phyloP scores from a whole-genome alignment of 2,888 invertebrate species.

The Choreutis nemorana region DNA sequence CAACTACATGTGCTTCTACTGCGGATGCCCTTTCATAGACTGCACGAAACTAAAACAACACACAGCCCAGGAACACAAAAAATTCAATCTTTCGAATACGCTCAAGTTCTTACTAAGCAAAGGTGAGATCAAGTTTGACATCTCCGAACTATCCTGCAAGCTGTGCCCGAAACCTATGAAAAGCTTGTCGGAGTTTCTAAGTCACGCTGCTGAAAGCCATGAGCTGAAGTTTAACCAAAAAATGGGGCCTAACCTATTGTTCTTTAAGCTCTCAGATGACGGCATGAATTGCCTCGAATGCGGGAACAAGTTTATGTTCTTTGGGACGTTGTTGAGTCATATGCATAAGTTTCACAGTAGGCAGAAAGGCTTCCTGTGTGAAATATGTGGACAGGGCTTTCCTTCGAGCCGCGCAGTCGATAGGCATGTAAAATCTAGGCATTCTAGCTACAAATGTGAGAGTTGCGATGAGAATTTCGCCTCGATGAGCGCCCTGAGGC shows the following conservation, averaged over 20 bases:
- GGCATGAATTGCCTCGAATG: slow-evolving; percentile 29
- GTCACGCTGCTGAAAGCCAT: slow-evolving; percentile 20
- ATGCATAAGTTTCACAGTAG: slow-evolving; percentile 25
- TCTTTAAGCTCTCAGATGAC: slow-evolving; percentile 25
- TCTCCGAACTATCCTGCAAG: slow-evolving; percentile 26
- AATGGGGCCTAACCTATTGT: slow-evolving; percentile 15
- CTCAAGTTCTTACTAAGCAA: slow-evolving; percentile 13
- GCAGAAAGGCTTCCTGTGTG: slow-evolving; percentile 24
- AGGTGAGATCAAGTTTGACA: slow-evolving; percentile 24
- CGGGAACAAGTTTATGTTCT: slow-evolving; percentile 26
- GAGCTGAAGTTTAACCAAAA: slow-evolving; percentile 14
- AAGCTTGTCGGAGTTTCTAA: slow-evolving; percentile 20
- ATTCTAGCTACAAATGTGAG: slow-evolving; percentile 17
- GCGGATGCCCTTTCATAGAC: slow-evolving; percentile 22
- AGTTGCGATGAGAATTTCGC: slow-evolving; percentile 21
- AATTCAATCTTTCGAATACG: slow-evolving; percentile 14
- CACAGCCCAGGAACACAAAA: slow-evolving; percentile 20
- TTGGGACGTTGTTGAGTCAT: slow-evolving; percentile 26
- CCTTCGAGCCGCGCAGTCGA: slow-evolving; percentile 27
- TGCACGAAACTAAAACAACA: slow-evolving; percentile 20
- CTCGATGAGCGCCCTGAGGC: slow-evolving; percentile 17
- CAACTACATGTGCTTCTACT: slow-evolving; percentile 30
- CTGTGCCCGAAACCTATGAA: slow-evolving; percentile 18
- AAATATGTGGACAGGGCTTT: slow-evolving; percentile 40
- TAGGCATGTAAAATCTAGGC: slow-evolving; percentile 30